Percentiles rank a stretch among this genome's conserved stretches.
phyloP scores from a whole-genome alignment of 1,140 invertebrate genomes.

The Drosophila grimshawi region DNA sequence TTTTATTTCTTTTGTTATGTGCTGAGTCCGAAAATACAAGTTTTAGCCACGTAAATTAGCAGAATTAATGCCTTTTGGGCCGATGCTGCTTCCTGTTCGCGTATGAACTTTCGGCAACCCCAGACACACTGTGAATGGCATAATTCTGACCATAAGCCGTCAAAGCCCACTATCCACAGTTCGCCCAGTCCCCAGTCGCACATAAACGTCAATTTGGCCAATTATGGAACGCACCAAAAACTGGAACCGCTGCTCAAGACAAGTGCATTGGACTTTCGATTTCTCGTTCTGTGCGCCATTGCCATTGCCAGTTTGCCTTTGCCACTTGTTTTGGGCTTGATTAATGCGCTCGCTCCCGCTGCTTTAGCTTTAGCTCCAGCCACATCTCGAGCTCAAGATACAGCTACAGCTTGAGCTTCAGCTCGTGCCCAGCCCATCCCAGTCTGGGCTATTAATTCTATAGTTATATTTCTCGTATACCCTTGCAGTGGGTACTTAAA shows the following conservation, averaged over 20 bases:
- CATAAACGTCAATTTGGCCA: conserved; percentile 82
- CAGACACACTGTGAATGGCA: conserved; percentile 62
- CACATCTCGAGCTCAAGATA: conserved; percentile 7
- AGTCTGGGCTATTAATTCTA: conserved; percentile 54
- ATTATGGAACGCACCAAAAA: conserved; percentile 63
- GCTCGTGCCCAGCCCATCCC: conserved; percentile 50
- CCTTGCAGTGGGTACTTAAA: neutral
- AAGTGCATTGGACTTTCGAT: conserved; percentile 79
- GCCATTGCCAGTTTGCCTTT: conserved; percentile 22
- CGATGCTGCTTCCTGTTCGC: conserved; percentile 63
- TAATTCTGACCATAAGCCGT: conserved; percentile 69
- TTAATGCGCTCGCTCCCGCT: conserved; percentile 69
- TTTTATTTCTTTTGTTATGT: conserved; percentile 34
- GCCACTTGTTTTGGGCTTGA: conserved; percentile 58
- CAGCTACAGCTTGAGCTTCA: conserved; percentile 42
- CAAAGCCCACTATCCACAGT: conserved; percentile 15
- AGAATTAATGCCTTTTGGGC: conserved; percentile 49
- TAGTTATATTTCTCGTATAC: conserved; percentile 23
- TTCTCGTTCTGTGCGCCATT: conserved; percentile 48
- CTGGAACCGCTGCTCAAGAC: conserved; percentile 39
- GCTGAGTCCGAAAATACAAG: conserved; percentile 60
- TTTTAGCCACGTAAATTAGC: conserved; percentile 75
- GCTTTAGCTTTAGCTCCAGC: conserved; percentile 45
- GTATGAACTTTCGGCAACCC: conserved; percentile 58
- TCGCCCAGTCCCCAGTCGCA: conserved; percentile 45